These are phyloP conservation scores for Orchestes rusci DNA, from an alignment of 2,888 invertebrate species.

Conservation along the genomic window DNA sequence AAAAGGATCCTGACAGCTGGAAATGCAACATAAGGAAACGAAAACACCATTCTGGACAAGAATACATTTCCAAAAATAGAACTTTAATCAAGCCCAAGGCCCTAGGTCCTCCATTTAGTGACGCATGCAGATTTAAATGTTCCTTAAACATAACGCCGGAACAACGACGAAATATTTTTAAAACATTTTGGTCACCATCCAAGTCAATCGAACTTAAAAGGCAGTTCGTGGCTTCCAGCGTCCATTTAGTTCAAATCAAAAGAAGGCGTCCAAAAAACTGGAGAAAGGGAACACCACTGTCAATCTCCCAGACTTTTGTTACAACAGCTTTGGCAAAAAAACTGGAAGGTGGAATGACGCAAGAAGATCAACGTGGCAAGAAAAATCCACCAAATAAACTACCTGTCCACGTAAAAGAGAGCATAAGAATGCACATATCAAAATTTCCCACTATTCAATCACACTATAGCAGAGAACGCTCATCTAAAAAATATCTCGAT, in stretches of 20 bases:
- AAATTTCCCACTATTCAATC: constrained; percentile 5
- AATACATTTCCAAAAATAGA: constrained; percentile 4
- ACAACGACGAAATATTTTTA: constrained; percentile 7
- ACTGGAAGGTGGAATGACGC: not conserved
- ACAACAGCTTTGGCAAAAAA: not conserved
- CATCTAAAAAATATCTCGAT: constrained; percentile 1
- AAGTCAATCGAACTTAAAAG: constrained; percentile 7
- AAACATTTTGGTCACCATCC: constrained; percentile 7
- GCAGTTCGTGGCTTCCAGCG: constrained; percentile 5
- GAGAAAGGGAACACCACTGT: constrained; percentile 7
- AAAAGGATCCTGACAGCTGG: constrained; percentile 6
- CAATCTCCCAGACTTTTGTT: constrained; percentile 4
- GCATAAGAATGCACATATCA: constrained; percentile 1
- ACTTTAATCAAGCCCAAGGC: not conserved
- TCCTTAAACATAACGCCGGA: constrained; percentile 1
- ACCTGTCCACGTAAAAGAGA: not conserved
- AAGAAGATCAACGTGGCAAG: not conserved
- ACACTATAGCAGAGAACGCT: constrained; percentile 4
- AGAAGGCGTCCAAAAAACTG: constrained; percentile 7
- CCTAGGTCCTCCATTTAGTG: not conserved
- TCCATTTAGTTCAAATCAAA: constrained; percentile 8
- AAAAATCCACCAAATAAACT: not conserved
- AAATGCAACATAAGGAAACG: constrained; percentile 5
- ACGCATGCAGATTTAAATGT: not conserved
- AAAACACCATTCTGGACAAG: constrained; percentile 4